Base-by-base conservation (phyloP, 2,113 vertebrate genomes). In the Varanus komodoensis region DNA sequence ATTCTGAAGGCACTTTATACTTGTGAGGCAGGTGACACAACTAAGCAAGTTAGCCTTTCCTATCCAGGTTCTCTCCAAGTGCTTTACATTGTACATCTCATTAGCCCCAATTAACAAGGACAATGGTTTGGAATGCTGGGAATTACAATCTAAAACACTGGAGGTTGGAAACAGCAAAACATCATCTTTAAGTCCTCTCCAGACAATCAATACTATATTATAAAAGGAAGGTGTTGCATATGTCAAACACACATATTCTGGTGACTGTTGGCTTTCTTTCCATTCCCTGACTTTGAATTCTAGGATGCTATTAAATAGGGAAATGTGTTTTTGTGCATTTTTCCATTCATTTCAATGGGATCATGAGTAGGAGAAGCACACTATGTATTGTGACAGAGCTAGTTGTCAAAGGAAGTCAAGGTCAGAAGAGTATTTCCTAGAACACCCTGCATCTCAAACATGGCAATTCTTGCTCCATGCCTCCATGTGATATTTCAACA, bases 21-120 rank as follows among this genome's bases (percentile, higher is more conserved):
- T 81, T 48, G 29, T 69, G 84, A 74, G 34, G 32, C 32, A 86
- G 32, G 32, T 89, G 82, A n/a, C 48, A 79, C 27, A 85, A 79
- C 29, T 57, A 71, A n/a, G 50, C 38, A 38, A 88, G 78, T 27
- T 61, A 61, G 57, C 57, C 57, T 61, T 12, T 15, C 57, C 57
- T 15, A 61, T 3, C 57, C 57, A 61, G 57, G 11, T 61, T 11
- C 12, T 61, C 57, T 61, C 57, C 57, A 61, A 15, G 14, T 61
- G 57, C 15, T 61, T 61, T 61, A 15, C 11, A 61, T 15, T 61
- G 11, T 11, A 12, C 57, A 11, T 64, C 61, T 64, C 61, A 64
- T 64, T 19, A 64, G 61, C 17, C 61, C 61, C 61, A 21, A 3
- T 3, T 2, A 64, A 19, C 61, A 64, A 19, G 61, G 61, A 64